These are phyloP conservation scores for Cyphomyrus plagiostoma DNA, from an alignment of 2,113 vertebrate species.

Conservation along the genomic window DNA sequence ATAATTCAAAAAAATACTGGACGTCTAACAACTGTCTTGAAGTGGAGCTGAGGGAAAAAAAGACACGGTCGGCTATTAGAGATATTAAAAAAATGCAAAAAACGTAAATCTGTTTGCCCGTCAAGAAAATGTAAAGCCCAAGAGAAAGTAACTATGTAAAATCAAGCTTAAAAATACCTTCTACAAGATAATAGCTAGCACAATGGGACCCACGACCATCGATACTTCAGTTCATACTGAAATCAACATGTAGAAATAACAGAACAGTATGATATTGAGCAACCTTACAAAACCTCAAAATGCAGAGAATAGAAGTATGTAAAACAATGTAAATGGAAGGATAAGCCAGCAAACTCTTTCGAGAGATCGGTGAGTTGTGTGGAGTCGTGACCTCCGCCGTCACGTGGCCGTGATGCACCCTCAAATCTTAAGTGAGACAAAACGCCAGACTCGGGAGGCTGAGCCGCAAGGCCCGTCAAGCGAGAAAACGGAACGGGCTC, in stretches of 20 bases:
- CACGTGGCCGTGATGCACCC: background rate
- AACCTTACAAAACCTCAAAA: slow-evolving; percentile 39
- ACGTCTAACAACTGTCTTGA: slow-evolving; percentile 65
- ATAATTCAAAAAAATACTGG: slow-evolving; percentile 70
- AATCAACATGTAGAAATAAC: slow-evolving; percentile 51
- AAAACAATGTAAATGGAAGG: slow-evolving; percentile 34
- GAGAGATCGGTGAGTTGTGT: slow-evolving; percentile 44
- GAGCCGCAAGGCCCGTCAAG: slow-evolving; percentile 28
- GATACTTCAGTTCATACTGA: slow-evolving; percentile 50
- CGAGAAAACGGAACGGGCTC: background rate
- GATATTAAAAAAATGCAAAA: slow-evolving; percentile 38
- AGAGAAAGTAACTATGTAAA: slow-evolving; percentile 21
- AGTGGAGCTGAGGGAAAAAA: slow-evolving; percentile 51
- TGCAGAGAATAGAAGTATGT: slow-evolving; percentile 40
- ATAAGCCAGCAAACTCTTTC: slow-evolving; percentile 37
- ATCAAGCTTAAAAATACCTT: slow-evolving; percentile 15
- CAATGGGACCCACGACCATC: slow-evolving; percentile 58
- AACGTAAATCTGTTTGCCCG: slow-evolving; percentile 45
- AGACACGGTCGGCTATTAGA: slow-evolving; percentile 54
- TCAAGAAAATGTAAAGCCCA: slow-evolving; percentile 35
- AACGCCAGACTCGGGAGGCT: slow-evolving; percentile 26
- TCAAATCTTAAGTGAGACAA: background rate
- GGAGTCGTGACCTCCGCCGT: slow-evolving; percentile 37
- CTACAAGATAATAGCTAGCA: slow-evolving; percentile 39
- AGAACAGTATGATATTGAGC: slow-evolving; percentile 45